These are phyloP conservation scores for Chroicocephalus ridibundus DNA, from an alignment of 2,113 vertebrate species.

Conservation along the genomic window DNA sequence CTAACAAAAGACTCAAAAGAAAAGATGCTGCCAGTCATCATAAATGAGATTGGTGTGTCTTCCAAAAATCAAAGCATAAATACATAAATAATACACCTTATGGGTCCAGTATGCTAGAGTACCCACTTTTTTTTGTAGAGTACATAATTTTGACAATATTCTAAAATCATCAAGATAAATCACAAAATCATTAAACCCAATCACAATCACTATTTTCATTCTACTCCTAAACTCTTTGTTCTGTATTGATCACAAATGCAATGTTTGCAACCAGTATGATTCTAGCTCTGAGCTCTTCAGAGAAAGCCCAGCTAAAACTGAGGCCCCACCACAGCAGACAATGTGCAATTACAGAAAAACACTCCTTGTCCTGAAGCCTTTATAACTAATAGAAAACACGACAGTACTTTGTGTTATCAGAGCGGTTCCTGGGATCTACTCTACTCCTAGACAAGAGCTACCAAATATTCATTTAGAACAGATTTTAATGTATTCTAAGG, in stretches of 20 bases:
- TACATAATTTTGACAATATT: neutral
- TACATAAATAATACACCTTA: neutral
- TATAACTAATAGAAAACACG: neutral
- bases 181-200: neutral
- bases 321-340: neutral
- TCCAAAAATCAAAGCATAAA: neutral
- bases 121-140: neutral
- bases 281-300: neutral
- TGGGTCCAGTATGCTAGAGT: neutral
- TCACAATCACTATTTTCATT: neutral
- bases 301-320: neutral
- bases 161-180: neutral
- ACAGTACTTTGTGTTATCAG: neutral
- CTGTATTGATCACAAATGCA: neutral
- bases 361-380: neutral
- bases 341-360: neutral
- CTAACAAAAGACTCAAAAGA: neutral
- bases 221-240: neutral
- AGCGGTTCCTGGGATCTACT: neutral
- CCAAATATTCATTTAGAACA: neutral
- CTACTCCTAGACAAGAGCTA: neutral
- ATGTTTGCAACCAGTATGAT: neutral
- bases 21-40: neutral
- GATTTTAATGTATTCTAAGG: neutral
- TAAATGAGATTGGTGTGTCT: neutral